Evolutionary conservation across 2,888 invertebrate species (phyloP).

Genomic region (Leptura quadrifasciata): DNA sequence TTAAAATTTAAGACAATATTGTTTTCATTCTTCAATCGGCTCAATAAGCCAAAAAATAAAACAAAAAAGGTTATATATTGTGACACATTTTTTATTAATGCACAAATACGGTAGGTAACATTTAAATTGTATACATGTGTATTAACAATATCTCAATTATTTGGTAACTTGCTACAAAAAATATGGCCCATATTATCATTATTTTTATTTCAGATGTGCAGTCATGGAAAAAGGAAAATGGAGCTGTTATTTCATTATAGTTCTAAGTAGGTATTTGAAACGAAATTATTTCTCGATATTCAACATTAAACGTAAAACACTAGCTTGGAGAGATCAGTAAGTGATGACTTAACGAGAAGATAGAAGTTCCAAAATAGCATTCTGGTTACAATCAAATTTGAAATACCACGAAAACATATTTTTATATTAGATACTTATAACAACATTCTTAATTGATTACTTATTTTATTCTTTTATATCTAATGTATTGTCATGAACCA

Average conservation of each 20-base stretch:
- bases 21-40: no score
- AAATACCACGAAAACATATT: constrained; percentile 52
- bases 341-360: constrained; percentile 10
- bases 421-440: constrained; percentile 62
- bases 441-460: constrained; percentile 70
- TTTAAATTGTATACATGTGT: constrained; percentile 74
- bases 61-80: not conserved
- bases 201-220: constrained; percentile 37
- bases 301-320: constrained; percentile 12
- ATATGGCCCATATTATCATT: constrained; percentile 54
- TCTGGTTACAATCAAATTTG: constrained; percentile 51
- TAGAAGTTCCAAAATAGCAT: constrained; percentile 31
- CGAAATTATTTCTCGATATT: constrained; percentile 18
- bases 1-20: no score
- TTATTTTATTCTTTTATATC: constrained; percentile 70
- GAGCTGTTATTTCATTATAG: not conserved
- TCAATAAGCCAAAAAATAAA: not conserved
- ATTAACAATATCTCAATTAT: constrained; percentile 71
- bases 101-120: constrained; percentile 75
- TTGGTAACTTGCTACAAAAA: constrained; percentile 71
- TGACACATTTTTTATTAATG: constrained; percentile 71
- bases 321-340: constrained; percentile 25
- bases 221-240: constrained; percentile 28
- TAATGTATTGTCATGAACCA: constrained; percentile 75
- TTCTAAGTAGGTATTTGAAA: constrained; percentile 13